A percentile compares a stretch with the other conserved stretches of the same genome.
Evolutionary conservation across 2,888 invertebrate genomes (phyloP).

Genomic region (Ischnura elegans): DNA sequence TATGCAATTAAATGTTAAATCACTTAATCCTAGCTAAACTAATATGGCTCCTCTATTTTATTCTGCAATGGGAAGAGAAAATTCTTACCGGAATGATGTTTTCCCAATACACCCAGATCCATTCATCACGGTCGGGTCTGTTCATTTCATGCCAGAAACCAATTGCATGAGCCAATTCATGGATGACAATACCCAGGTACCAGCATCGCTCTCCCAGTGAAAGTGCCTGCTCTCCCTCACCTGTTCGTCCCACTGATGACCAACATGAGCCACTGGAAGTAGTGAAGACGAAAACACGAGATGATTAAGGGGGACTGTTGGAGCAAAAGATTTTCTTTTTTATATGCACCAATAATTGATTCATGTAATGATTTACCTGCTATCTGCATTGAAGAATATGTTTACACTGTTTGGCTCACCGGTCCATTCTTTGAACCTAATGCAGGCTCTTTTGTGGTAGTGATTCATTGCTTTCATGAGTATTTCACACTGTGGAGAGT

Average conservation of each 20-base stretch:
- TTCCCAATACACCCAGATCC: slow-evolving; percentile 76
- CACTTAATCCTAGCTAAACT: no score
- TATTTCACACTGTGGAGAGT: slow-evolving; percentile 74
- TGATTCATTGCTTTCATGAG: slow-evolving; percentile 74
- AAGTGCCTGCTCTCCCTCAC: slow-evolving; percentile 79
- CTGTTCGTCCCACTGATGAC: slow-evolving; percentile 77
- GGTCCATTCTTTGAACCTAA: slow-evolving; percentile 76
- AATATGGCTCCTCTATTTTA: no score
- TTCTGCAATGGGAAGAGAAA: no score
- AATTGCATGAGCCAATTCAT: slow-evolving; percentile 78
- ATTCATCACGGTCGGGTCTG: slow-evolving; percentile 77
- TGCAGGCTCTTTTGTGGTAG: slow-evolving; percentile 75
- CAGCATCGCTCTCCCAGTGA: slow-evolving; percentile 77
- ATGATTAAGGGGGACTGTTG: neutral
- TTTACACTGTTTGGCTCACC: slow-evolving; percentile 75
- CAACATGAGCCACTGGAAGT: slow-evolving; percentile 74
- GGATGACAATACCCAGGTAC: slow-evolving; percentile 77
- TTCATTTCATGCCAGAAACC: slow-evolving; percentile 80
- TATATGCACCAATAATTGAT: neutral
- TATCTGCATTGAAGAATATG: slow-evolving; percentile 74
- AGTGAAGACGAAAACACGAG: neutral
- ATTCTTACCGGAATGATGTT: slow-evolving; percentile 76
- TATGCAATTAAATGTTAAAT: no score
- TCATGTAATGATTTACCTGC: slow-evolving; percentile 52
- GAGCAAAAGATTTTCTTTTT: neutral